A percentile compares a stretch with the other conserved stretches of the same genome.
phyloP scores from a whole-genome alignment of 2,113 vertebrate genomes.

The Pantherophis guttatus region DNA sequence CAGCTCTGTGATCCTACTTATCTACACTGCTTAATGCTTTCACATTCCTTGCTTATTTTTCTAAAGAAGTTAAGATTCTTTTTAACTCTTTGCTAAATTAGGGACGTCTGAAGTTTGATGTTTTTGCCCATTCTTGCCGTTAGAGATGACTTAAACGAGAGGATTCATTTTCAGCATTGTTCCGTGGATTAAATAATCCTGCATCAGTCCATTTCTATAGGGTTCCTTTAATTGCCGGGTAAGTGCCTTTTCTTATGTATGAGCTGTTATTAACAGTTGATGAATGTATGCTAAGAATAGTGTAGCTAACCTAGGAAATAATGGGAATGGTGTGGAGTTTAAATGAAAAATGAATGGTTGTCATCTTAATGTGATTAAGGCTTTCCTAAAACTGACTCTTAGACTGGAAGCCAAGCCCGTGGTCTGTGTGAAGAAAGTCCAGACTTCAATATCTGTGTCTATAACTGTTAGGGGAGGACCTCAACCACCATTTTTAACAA shows the following conservation, averaged over 20 bases:
- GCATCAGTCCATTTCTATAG: not conserved
- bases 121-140: not conserved
- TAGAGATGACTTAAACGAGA: not conserved
- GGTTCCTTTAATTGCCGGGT: not conserved
- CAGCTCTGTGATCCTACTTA: not conserved
- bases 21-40: not conserved
- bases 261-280: not conserved
- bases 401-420: not conserved
- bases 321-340: not conserved
- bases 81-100: not conserved
- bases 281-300: not conserved
- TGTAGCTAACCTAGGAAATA: not conserved
- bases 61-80: not conserved
- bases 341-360: not conserved
- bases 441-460: not conserved
- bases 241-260: constrained; percentile 1
- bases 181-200: not conserved
- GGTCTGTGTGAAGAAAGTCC: not conserved
- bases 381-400: not conserved
- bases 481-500: not conserved
- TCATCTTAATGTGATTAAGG: not conserved
- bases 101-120: not conserved
- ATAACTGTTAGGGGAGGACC: not conserved
- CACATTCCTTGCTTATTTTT: constrained; percentile 7
- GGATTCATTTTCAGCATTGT: not conserved